Conservation (phyloP, 1,140 invertebrate species). For the Drosophila virilis region DNA sequence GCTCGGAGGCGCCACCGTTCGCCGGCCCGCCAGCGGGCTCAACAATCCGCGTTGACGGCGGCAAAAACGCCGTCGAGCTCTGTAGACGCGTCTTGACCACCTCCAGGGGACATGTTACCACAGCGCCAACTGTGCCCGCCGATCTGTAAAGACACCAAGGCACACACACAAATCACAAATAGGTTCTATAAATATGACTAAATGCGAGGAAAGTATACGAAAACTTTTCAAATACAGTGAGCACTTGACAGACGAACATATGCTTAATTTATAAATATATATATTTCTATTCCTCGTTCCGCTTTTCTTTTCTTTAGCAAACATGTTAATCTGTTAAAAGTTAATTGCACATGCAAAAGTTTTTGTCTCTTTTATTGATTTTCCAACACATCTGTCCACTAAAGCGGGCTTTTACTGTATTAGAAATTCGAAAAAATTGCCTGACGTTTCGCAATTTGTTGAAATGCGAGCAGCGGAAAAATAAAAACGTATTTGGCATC, state of each 20-base stretch:
- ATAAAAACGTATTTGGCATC: conserved; percentile 57
- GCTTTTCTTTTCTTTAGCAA: too few relatives aligned
- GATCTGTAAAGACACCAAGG: conserved; percentile 87
- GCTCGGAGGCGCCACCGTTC: conserved; percentile 70
- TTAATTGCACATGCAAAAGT: too few relatives aligned
- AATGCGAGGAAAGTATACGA: background rate
- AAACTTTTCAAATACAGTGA: background rate
- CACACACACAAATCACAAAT: background rate
- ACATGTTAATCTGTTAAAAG: too few relatives aligned
- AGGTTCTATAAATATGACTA: conserved; percentile 32
- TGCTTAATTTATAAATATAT: too few relatives aligned
- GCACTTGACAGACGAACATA: background rate
- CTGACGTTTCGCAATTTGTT: conserved; percentile 8
- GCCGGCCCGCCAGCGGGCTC: conserved; percentile 72
- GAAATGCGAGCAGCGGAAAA: conserved; percentile 9
- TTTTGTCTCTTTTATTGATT: too few relatives aligned
- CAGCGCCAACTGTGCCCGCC: conserved; percentile 97
- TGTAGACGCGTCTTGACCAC: conserved; percentile 99
- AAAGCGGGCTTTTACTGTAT: background rate
- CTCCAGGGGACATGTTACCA: conserved; percentile 98
- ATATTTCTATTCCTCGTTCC: too few relatives aligned
- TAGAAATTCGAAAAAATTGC: background rate
- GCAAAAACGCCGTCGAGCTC: conserved; percentile 92
- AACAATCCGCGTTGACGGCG: conserved; percentile 84
- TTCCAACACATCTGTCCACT: background rate